Evolutionary conservation across 2,113 vertebrate species (phyloP).

Genomic region (Onychostruthus taczanowskii): DNA sequence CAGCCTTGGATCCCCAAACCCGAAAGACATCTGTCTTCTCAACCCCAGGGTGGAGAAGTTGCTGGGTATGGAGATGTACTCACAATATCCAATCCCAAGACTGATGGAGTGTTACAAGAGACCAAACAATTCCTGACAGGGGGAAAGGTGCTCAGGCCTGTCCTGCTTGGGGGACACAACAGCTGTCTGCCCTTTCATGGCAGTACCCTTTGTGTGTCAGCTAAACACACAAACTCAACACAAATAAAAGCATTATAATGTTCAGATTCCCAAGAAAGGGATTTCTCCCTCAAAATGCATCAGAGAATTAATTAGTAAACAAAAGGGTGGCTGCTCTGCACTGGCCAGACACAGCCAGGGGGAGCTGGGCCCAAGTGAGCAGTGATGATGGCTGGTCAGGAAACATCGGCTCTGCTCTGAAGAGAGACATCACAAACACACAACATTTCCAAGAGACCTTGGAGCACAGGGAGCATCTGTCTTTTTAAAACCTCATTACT

Average conservation of each 20-base stretch:
- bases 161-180: not conserved
- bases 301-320: not conserved
- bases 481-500: constrained; percentile 57
- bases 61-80: not conserved
- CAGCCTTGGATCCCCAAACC: not conserved
- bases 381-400: not conserved
- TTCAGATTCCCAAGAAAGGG: not conserved
- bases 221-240: not conserved
- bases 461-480: constrained; percentile 43
- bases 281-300: not conserved
- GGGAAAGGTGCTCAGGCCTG: not conserved
- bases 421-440: constrained; percentile 46
- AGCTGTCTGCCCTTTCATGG: not conserved
- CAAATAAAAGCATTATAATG: not conserved
- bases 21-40: not conserved
- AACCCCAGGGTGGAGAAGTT: not conserved
- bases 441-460: constrained; percentile 30
- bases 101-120: not conserved
- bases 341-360: not conserved
- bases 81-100: not conserved
- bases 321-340: not conserved
- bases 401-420: not conserved
- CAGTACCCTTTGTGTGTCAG: not conserved
- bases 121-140: not conserved
- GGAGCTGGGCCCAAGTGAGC: not conserved